Evolutionary conservation across 2,113 vertebrate species (phyloP).

Genomic region (Rhizomys pruinosus): DNA sequence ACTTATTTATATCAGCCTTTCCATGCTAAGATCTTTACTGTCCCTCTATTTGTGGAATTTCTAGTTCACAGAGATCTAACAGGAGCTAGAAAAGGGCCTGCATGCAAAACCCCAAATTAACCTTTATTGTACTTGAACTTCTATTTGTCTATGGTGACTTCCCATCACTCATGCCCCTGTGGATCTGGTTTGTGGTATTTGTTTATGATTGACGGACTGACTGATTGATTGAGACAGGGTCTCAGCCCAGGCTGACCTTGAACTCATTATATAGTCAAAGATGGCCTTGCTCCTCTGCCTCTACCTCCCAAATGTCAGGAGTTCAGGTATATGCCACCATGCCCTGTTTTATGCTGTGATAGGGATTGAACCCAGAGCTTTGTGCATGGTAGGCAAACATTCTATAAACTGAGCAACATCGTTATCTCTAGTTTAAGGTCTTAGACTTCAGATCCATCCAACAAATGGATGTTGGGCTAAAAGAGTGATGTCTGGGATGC

Average conservation of each 20-base stretch:
- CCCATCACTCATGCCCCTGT: rapidly evolving
- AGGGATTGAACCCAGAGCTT: neutral
- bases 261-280: neutral
- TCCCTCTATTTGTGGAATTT: neutral
- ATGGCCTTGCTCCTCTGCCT: neutral
- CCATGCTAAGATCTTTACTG: neutral
- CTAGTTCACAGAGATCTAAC: neutral
- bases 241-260: neutral
- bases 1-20: neutral
- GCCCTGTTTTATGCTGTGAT: neutral
- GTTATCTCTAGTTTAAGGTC: neutral
- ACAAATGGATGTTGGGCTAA: neutral
- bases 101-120: neutral
- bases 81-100: neutral
- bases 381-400: neutral
- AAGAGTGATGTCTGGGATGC: rapidly evolving
- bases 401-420: neutral
- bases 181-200: neutral
- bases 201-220: neutral
- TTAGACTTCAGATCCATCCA: neutral
- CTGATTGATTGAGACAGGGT: too few relatives aligned
- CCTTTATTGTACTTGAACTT: neutral
- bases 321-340: neutral
- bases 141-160: neutral
- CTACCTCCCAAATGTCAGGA: neutral